Evolutionary conservation across 2,113 vertebrate species (phyloP).

Genomic region (Mesembrinibis cayennensis): DNA sequence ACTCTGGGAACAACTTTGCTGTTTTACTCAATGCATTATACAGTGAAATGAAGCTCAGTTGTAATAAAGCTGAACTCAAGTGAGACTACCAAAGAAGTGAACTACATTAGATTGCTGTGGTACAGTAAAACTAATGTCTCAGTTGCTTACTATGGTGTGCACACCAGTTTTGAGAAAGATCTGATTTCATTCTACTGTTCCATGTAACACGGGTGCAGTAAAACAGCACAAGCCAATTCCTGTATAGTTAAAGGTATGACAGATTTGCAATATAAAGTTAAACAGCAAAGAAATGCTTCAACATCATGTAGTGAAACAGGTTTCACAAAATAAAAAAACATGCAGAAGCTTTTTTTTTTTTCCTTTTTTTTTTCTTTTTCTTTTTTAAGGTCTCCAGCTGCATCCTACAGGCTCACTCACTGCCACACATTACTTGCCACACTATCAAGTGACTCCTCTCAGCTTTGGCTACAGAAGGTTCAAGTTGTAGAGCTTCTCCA

Average conservation of each 20-base stretch:
- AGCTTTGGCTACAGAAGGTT: conserved; percentile 91
- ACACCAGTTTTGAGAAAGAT: conserved; percentile 46
- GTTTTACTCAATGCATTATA: conserved; percentile 55
- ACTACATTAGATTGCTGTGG: conserved; percentile 45
- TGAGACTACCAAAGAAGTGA: conserved; percentile 54
- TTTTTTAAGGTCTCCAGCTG: conserved; percentile 31
- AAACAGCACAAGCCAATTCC: conserved; percentile 67
- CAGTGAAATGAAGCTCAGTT: conserved; percentile 36
- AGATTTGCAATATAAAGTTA: conserved; percentile 68
- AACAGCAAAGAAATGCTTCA: conserved; percentile 75
- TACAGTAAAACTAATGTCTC: conserved; percentile 47
- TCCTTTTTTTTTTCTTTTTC: background rate
- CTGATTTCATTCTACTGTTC: conserved; percentile 64
- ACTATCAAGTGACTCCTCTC: conserved; percentile 98
- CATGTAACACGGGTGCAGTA: conserved; percentile 69
- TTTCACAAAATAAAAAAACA: conserved; percentile 75
- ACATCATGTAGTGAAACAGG: conserved; percentile 71
- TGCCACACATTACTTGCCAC: conserved; percentile 88
- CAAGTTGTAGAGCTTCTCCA: conserved; percentile 85
- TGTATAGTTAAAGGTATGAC: conserved; percentile 61
- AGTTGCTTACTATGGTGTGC: conserved; percentile 50
- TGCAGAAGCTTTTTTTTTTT: conserved; percentile 71
- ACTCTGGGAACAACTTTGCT: conserved; percentile 60
- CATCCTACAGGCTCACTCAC: conserved; percentile 74
- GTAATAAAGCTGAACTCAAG: conserved; percentile 59